These are phyloP conservation scores for Discoglossus pictus DNA, from an alignment of 2,797 vertebrate genomes.

Conservation along the genomic window DNA sequence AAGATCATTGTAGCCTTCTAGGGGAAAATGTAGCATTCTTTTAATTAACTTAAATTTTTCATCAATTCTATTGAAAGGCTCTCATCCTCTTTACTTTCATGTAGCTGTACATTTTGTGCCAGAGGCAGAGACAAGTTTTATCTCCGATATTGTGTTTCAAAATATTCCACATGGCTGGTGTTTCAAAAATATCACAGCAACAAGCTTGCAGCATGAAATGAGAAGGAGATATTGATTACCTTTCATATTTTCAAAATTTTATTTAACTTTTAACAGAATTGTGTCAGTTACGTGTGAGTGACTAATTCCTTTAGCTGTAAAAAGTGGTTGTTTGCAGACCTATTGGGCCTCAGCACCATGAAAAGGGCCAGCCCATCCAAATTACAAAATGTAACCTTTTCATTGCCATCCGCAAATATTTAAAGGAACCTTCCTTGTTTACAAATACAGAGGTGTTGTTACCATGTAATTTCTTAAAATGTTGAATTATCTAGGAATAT, in stretches of 20 bases:
- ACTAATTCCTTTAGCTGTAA: conserved; percentile 10
- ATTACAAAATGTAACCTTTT: background rate
- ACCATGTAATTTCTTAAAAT: no score
- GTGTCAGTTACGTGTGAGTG: background rate
- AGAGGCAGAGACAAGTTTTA: conserved; percentile 60
- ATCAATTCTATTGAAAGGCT: conserved; percentile 77
- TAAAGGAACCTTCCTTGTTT: no score
- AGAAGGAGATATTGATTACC: conserved; percentile 46
- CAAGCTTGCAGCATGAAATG: conserved; percentile 58
- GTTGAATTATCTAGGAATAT: no score
- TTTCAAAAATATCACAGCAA: conserved; percentile 56
- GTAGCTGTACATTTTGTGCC: conserved; percentile 67
- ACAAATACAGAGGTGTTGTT: no score
- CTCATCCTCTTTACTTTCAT: conserved; percentile 72
- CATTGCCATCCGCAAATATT: no score
- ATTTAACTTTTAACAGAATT: conserved; percentile 48
- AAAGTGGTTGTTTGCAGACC: conserved; percentile 13
- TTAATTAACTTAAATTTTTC: conserved; percentile 81
- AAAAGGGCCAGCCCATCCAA: no score
- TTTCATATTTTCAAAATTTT: conserved; percentile 53
- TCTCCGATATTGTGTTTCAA: conserved; percentile 61
- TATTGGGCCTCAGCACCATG: background rate
- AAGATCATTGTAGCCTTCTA: conserved; percentile 76
- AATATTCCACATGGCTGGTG: conserved; percentile 51
- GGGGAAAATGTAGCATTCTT: conserved; percentile 73